Base-by-base conservation (phyloP, 2,888 invertebrate species). In the Liposcelis brunnea region DNA sequence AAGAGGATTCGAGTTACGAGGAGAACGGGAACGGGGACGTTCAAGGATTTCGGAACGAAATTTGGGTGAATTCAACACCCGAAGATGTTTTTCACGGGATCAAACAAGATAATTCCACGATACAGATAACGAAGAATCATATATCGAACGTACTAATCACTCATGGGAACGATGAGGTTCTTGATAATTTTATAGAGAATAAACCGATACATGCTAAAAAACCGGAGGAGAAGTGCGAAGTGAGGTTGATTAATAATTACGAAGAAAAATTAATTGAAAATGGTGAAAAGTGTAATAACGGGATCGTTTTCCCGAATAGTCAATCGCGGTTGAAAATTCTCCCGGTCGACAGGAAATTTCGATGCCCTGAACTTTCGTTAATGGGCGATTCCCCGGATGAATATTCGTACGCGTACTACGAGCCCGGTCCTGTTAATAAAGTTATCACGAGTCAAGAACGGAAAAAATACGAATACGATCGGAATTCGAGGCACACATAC, bases 371-470 rank as follows among this genome's bases (percentile, higher is more conserved):
- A 14, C 10, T 16, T 4, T 4, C 6, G 10, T 14, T 35, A 10
- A 35, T 15, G 35, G 14, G 14, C 26, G 50, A 51, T 12, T 48
- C 56, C 47, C 59, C 61, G 42, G 65, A 65, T 52, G 84, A 83
- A 58, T 85, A 85, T 63, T 80, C 83, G 11, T 85, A 85, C 61
- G 84, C 84, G 15, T 85, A 85, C 60, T 83, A 84, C 60, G 82
- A 82, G 57, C 74, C 75, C 0, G 75, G 75, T 2, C 72, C 73
- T 61, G 45, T 54, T 58, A 54, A 60, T 11, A 59, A 60, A 16
- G 60, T 60, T 5, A 56, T 58, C 0, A 58, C 61, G 26, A 59
- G 58, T 10, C 51, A 26, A 4, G 42, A 44, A 38, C 33, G 35
- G 35, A 58, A 59, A 14, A 61, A 60, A 47, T 62, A 61, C 48